Conservation (phyloP, 2,113 vertebrate species). For the Vanacampus margaritifer region DNA sequence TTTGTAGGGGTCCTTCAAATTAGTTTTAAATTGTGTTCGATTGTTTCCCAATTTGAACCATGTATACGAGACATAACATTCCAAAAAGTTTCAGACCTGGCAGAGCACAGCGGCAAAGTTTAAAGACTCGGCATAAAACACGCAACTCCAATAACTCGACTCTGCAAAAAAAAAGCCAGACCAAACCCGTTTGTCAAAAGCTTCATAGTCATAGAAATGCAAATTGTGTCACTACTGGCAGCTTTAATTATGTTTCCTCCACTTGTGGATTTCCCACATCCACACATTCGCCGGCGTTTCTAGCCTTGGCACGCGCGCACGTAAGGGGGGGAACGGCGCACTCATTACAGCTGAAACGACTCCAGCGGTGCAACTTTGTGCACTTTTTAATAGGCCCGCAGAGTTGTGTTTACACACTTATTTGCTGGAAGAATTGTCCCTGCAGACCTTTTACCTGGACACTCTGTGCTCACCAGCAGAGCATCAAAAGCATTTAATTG, state of each 20-base stretch:
- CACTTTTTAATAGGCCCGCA: background rate
- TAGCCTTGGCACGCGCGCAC: background rate
- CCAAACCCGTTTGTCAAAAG: background rate
- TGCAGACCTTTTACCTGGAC: conserved; percentile 1
- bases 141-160: background rate
- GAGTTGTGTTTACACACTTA: conserved; percentile 3
- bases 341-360: background rate
- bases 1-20: background rate
- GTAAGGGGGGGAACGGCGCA: background rate
- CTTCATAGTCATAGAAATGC: background rate
- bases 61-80: background rate
- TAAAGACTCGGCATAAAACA: background rate
- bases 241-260: background rate
- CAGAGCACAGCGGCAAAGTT: background rate
- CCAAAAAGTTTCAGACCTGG: background rate
- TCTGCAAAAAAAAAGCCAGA: background rate
- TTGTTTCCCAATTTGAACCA: background rate
- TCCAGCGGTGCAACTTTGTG: conserved; percentile 4
- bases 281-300: background rate
- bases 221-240: background rate
- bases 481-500: background rate
- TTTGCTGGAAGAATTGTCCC: background rate
- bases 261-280: background rate
- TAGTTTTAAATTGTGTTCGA: background rate
- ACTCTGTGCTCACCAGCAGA: background rate